These are phyloP conservation scores for Gallinago nigripennis DNA, from an alignment of 2,797 vertebrate species.

Conservation along the genomic window DNA sequence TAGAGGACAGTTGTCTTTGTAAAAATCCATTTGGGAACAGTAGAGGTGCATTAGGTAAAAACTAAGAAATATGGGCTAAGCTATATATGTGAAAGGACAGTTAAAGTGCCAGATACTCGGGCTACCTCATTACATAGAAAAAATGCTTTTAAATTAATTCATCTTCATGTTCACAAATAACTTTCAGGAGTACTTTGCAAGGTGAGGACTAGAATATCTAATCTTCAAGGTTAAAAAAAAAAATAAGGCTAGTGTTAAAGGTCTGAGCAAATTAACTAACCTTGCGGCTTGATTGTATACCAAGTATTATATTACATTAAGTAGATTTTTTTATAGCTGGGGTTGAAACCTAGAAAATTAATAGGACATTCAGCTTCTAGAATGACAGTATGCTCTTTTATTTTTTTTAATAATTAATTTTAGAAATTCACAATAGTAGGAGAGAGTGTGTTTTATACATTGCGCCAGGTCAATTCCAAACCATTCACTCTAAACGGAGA, in stretches of 20 bases:
- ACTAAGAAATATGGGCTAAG: background rate
- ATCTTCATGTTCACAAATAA: background rate
- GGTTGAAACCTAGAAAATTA: background rate
- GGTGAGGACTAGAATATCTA: background rate
- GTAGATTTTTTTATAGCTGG: background rate
- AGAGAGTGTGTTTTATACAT: background rate
- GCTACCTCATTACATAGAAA: background rate
- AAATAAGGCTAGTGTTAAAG: background rate
- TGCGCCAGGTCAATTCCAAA: background rate
- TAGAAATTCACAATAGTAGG: background rate
- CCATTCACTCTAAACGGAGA: background rate
- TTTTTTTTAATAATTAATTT: background rate
- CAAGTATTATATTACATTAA: background rate
- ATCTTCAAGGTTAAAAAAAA: background rate
- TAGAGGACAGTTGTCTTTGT: conserved; percentile 24
- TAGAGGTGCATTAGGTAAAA: background rate
- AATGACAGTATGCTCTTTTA: background rate
- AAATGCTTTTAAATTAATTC: background rate
- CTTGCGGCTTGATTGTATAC: background rate
- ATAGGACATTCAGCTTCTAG: background rate
- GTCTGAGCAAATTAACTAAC: background rate
- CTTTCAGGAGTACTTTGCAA: background rate
- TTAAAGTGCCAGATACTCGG: background rate
- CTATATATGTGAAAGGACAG: background rate
- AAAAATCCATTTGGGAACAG: background rate